Percentiles rank a stretch among this genome's conserved stretches.
phyloP scores from a whole-genome alignment of 1,140 invertebrate genomes.

The Papilio aristodemus region DNA sequence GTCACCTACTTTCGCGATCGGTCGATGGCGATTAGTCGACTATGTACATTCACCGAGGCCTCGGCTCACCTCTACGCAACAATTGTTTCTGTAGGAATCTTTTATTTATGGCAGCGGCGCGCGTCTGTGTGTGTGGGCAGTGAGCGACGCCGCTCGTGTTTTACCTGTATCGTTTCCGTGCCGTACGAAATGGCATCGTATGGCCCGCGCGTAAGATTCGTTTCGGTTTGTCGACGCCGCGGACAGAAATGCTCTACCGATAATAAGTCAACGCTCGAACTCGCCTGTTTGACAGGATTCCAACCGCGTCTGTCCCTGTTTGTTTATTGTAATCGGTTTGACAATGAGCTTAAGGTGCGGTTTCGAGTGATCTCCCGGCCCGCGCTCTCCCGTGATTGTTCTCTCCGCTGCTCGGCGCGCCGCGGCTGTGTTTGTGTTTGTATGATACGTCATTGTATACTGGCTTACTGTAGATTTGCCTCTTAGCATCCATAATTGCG shows the following conservation, averaged over 20 bases:
- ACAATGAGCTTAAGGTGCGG: conserved; percentile 80
- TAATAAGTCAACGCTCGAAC: conserved; percentile 80
- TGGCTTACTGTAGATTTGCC: conserved; percentile 76
- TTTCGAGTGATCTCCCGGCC: conserved; percentile 76
- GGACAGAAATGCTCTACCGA: conserved; percentile 76
- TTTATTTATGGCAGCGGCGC: conserved; percentile 76
- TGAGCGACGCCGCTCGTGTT: conserved; percentile 73
- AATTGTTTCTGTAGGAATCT: conserved; percentile 80
- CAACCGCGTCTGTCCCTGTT: conserved; percentile 79
- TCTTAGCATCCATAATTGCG: conserved; percentile 76
- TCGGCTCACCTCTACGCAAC: conserved; percentile 78
- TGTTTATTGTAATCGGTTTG: conserved; percentile 81
- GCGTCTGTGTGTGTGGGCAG: conserved; percentile 68
- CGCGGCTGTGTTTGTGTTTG: conserved; percentile 69
- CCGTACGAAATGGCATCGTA: conserved; percentile 44
- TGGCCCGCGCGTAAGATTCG: conserved; percentile 37
- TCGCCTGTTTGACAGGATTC: conserved; percentile 80
- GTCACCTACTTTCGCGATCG: conserved; percentile 80
- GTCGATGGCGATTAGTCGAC: conserved; percentile 74
- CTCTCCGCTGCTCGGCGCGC: conserved; percentile 66
- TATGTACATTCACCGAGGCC: conserved; percentile 76
- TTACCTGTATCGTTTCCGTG: conserved; percentile 61
- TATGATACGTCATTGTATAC: conserved; percentile 77
- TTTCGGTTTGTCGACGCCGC: conserved; percentile 38
- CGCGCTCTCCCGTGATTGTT: conserved; percentile 72